Evolutionary conservation across 2,113 vertebrate genomes (phyloP).

Genomic region (Acrocephalus arundinaceus): DNA sequence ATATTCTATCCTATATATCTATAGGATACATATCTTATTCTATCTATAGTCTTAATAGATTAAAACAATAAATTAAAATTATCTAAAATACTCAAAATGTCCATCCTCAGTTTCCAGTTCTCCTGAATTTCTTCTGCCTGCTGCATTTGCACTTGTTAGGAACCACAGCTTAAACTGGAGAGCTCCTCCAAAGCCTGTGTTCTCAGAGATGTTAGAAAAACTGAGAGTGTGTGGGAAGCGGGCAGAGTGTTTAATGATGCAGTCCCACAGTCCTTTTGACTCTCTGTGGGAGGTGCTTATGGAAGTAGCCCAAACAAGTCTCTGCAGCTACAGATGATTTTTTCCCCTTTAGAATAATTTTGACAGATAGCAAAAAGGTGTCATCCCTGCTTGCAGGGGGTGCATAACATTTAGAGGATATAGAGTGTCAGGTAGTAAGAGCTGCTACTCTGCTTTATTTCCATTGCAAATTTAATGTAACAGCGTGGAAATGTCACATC

Average conservation of each 20-base stretch:
- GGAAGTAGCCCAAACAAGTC: background rate
- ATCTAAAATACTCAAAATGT: background rate
- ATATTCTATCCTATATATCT: background rate
- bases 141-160: background rate
- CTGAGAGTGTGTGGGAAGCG: background rate
- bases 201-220: background rate
- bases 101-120: background rate
- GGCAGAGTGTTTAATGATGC: background rate
- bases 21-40: background rate
- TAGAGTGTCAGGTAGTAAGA: background rate
- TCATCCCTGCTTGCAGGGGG: background rate
- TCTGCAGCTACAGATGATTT: background rate
- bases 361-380: background rate
- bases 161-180: background rate
- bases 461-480: slow-evolving; percentile 11
- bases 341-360: background rate
- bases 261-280: background rate
- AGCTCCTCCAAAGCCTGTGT: background rate
- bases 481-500: background rate
- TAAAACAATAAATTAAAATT: background rate
- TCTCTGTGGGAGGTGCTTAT: background rate
- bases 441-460: slow-evolving; percentile 8
- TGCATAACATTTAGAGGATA: background rate
- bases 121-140: background rate
- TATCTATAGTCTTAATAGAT: background rate